Percentiles rank a stretch among this genome's conserved stretches.
Evolutionary conservation across 2,113 vertebrate species (phyloP).

Genomic region (Seriola dumerili): DNA sequence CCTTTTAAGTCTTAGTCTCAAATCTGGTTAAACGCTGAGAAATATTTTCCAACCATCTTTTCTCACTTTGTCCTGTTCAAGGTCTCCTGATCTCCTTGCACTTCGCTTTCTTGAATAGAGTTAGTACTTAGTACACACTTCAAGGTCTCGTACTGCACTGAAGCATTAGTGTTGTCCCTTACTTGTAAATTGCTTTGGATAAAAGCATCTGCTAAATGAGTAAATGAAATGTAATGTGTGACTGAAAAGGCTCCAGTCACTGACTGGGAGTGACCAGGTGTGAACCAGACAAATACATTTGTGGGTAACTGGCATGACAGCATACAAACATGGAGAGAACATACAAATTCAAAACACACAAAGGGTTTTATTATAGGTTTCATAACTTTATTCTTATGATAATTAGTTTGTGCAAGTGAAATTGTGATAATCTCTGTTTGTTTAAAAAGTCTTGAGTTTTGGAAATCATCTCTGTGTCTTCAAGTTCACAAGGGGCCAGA

Average conservation of each 20-base stretch:
- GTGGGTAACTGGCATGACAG: background rate
- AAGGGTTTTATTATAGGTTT: background rate
- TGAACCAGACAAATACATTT: background rate
- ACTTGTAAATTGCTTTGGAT: too few relatives aligned
- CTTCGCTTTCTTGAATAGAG: too few relatives aligned
- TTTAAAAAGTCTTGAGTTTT: background rate
- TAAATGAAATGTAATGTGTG: too few relatives aligned
- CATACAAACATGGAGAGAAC: background rate
- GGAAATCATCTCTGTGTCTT: background rate
- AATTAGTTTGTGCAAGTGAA: background rate
- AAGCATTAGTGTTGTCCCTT: too few relatives aligned
- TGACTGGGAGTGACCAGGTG: background rate
- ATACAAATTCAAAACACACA: background rate
- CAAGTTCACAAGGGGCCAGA: background rate
- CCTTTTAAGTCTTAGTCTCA: background rate
- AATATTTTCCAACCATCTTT: background rate
- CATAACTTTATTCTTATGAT: background rate
- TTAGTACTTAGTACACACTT: too few relatives aligned
- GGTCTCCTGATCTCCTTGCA: background rate
- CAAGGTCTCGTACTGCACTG: too few relatives aligned
- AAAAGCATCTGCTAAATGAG: too few relatives aligned
- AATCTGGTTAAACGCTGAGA: background rate
- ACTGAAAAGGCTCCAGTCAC: background rate
- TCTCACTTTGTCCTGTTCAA: constrained; percentile 1
- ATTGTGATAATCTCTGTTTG: background rate